A percentile compares a stretch with the other conserved stretches of the same genome.
Conservation (phyloP, 2,113 vertebrate genomes). For the Oreotrochilus melanogaster region DNA sequence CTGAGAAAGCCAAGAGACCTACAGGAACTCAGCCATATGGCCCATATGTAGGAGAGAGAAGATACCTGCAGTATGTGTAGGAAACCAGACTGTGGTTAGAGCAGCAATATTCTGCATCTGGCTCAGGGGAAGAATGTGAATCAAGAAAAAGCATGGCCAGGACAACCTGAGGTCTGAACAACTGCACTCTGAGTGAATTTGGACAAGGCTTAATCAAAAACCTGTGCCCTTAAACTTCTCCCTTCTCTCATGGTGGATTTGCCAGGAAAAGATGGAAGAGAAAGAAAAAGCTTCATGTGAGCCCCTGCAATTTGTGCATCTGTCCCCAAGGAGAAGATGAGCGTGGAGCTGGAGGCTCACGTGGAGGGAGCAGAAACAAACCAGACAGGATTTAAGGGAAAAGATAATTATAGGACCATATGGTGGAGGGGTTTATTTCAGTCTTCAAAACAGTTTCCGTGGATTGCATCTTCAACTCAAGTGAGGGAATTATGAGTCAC, state of each 20-base stretch:
- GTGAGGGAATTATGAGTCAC: background rate
- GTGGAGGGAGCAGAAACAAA: background rate
- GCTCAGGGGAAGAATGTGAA: background rate
- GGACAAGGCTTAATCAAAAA: background rate
- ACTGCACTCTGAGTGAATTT: background rate
- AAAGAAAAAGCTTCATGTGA: background rate
- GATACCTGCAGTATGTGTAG: background rate
- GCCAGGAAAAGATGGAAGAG: no score
- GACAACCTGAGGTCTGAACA: background rate
- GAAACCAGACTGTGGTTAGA: background rate
- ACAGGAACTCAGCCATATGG: background rate
- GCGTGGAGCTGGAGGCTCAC: background rate
- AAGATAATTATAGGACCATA: background rate
- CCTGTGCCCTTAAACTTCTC: background rate
- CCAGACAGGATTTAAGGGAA: background rate
- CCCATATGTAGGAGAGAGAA: background rate
- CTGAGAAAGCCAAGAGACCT: background rate
- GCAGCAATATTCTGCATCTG: background rate
- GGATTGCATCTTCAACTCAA: background rate
- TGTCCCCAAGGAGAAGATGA: background rate
- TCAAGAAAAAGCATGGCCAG: background rate
- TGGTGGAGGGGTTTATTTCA: background rate
- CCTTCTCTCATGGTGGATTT: background rate
- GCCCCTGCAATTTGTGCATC: fast-evolving
- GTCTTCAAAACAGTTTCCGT: background rate